Base-by-base conservation (phyloP, 1,140 invertebrate species). In the Cylas formicarius region DNA sequence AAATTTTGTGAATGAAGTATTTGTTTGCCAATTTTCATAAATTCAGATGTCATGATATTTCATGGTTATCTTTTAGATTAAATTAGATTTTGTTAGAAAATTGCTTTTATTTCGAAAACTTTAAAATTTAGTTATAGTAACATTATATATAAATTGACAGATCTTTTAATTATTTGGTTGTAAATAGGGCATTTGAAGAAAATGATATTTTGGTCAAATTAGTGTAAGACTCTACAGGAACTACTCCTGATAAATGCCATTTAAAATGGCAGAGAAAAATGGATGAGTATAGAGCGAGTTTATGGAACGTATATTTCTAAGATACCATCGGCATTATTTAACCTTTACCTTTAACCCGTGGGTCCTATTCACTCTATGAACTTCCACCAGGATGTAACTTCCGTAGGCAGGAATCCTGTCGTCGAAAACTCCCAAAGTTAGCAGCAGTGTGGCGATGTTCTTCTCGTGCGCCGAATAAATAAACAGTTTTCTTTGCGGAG, bases 381-480 rank as follows among this genome's bases (percentile, higher is more conserved):
- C 18, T 32, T 56, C 65, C 1, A 63, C 1, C 23, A 65, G 35
- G 9, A 67, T 27, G 2, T 69, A 69, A 16, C 73, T 62, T 0
- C 72, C 70, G 48, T 73, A 77, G 18, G 63, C 58, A 0, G 73
- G 73, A 42, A 73, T 67, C 21, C 72, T 68, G 18, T 45, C 42
- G 33, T 80, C 67, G 56, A 75, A 86, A 2, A 80, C 70, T 3
- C 70, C 70, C 4, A 83, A 60, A 0, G 76, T 72, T 6, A 71
- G 63, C 44, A 86, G 67, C 3, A 85, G 47, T 8, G 72, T 72
- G 0, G 76, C 73, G 3, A 86, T 66, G 18, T 81, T 84, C 26
- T 75, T 78, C 58, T 86, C 84, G 60, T 86, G 82, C 5, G 68
- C 76, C 2, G 76, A 75, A 51, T 75, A 78, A 22, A 79, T 45